These are phyloP conservation scores for Podargus strigoides DNA, from an alignment of 2,797 vertebrate species.

Conservation along the genomic window DNA sequence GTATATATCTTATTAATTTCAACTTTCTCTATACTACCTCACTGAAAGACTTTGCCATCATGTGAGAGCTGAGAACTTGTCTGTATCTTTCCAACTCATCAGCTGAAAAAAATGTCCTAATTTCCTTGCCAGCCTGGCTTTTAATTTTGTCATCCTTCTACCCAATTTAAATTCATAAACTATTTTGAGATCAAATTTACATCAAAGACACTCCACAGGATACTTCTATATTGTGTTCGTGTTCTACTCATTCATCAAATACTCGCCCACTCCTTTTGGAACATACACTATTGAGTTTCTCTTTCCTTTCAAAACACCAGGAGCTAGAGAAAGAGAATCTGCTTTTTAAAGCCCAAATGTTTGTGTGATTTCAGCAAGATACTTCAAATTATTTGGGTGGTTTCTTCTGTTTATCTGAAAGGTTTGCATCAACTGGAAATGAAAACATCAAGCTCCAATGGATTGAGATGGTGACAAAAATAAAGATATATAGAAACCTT, in stretches of 20 bases:
- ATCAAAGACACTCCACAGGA: neutral
- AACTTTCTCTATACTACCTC: neutral
- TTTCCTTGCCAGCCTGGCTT: neutral
- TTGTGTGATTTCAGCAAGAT: neutral
- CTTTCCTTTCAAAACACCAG: neutral
- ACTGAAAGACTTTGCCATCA: neutral
- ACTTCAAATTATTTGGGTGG: neutral
- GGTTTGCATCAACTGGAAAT: neutral
- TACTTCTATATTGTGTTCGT: neutral
- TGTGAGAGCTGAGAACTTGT: neutral
- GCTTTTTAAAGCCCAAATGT: neutral
- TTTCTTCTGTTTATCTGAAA: neutral
- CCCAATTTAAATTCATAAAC: neutral
- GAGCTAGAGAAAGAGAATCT: neutral
- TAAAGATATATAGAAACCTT: neutral
- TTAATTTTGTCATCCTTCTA: neutral
- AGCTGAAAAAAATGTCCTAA: neutral
- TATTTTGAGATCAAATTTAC: neutral
- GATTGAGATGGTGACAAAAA: neutral
- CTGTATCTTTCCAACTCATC: neutral
- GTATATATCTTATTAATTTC: neutral
- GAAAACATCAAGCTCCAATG: neutral
- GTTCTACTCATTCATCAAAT: slow-evolving; percentile 23
- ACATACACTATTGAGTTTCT: neutral
- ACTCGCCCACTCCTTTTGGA: neutral